Percentiles rank a stretch among this genome's conserved stretches.
Evolutionary conservation across 53 echinoderm and acorn worm genomes (phyloP).

Genomic region (Pentamera pediparva): DNA sequence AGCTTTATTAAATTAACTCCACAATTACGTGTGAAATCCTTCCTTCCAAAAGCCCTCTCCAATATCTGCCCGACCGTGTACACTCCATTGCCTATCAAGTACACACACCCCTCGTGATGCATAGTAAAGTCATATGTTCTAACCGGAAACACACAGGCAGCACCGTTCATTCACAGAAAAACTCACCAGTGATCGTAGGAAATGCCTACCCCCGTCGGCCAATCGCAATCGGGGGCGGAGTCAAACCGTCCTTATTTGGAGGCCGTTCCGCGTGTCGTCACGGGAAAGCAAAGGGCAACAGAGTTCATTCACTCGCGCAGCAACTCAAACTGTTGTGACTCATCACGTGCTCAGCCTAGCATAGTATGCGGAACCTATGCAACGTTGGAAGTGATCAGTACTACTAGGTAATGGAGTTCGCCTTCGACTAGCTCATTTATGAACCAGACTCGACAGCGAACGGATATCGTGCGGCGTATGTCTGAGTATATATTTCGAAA

Average conservation of each 20-base stretch:
- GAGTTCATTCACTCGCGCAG: conserved; percentile 52
- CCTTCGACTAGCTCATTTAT: no score
- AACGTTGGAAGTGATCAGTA: no score
- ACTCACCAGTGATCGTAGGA: conserved; percentile 8
- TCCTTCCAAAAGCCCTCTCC: neutral
- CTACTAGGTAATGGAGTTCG: conserved; percentile 27
- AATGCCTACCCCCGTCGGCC: neutral
- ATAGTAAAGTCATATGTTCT: conserved; percentile 40
- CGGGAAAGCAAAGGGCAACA: conserved; percentile 16
- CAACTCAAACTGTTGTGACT: conserved; percentile 31
- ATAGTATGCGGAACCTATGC: no score
- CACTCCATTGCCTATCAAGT: neutral
- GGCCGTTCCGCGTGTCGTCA: neutral
- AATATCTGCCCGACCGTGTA: neutral
- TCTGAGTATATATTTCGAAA: neutral
- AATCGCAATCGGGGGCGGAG: neutral
- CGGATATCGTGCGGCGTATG: neutral
- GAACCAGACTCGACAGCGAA: neutral
- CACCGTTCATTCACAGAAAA: conserved; percentile 44
- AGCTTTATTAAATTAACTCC: conserved; percentile 26
- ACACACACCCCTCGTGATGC: conserved; percentile 1
- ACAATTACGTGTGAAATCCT: conserved; percentile 9
- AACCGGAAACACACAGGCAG: conserved; percentile 30
- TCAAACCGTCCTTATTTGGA: conserved; percentile 1
- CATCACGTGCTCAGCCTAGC: conserved; percentile 32